Percentiles rank a stretch among this genome's conserved stretches.
These are phyloP conservation scores for Perizoma flavofasciatum DNA, from an alignment of 2,888 invertebrate species.

Conservation along the genomic window DNA sequence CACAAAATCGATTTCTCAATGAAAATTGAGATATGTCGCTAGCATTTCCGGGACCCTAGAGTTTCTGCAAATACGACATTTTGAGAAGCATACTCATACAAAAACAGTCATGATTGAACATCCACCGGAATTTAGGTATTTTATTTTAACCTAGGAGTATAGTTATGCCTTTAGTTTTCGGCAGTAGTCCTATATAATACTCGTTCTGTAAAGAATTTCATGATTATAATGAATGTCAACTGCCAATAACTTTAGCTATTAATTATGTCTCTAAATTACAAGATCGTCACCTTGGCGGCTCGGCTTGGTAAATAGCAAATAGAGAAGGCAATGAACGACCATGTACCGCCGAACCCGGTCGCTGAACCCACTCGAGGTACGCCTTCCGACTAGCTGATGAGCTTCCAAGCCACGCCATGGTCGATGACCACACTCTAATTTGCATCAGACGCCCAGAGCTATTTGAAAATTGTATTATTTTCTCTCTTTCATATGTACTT, in stretches of 20 bases:
- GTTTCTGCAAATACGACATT: too few relatives aligned
- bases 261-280: conserved; percentile 43
- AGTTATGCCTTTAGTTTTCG: too few relatives aligned
- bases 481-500: conserved; percentile 10
- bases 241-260: conserved; percentile 52
- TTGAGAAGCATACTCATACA: too few relatives aligned
- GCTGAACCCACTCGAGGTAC: conserved; percentile 59
- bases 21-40: too few relatives aligned
- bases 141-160: too few relatives aligned
- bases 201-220: too few relatives aligned
- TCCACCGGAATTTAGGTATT: too few relatives aligned
- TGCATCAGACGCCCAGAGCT: conserved; percentile 35
- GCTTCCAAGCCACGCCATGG: conserved; percentile 53
- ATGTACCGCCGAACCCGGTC: conserved; percentile 70
- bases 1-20: too few relatives aligned
- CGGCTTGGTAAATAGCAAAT: conserved; percentile 58
- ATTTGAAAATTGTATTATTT: conserved; percentile 16
- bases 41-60: too few relatives aligned
- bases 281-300: conserved; percentile 73
- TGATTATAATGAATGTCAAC: background rate
- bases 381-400: conserved; percentile 65
- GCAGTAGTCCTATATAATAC: too few relatives aligned
- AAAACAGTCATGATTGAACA: too few relatives aligned
- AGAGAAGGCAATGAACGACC: conserved; percentile 65
- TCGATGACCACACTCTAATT: conserved; percentile 48